A percentile compares a stretch with the other conserved stretches of the same genome.
These are phyloP conservation scores for Pao palembangensis DNA, from an alignment of 2,113 vertebrate genomes.

Conservation along the genomic window DNA sequence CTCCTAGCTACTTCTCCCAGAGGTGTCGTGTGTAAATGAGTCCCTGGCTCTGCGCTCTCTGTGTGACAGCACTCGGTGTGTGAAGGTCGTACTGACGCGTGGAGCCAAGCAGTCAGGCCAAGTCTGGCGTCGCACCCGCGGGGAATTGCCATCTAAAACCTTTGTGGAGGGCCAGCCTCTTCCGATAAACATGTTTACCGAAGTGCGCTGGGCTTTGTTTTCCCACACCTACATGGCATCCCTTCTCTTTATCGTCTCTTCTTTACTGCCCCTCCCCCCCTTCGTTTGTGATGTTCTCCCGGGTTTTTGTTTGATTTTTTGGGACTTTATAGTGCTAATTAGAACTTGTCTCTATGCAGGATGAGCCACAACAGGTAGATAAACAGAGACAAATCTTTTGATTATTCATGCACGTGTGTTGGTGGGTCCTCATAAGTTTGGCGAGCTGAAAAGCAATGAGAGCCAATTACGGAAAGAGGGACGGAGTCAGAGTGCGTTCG, in stretches of 20 bases:
- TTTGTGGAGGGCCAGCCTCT: constrained; percentile 13
- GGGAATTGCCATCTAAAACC: constrained; percentile 11
- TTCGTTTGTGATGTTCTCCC: constrained; percentile 14
- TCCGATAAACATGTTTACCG: constrained; percentile 54
- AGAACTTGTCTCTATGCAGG: constrained; percentile 13
- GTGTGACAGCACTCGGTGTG: constrained; percentile 9
- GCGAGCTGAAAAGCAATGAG: neutral
- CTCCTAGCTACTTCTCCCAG: constrained; percentile 9
- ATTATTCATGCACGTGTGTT: constrained; percentile 3
- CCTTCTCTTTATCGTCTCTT: constrained; percentile 30
- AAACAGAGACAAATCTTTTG: constrained; percentile 32
- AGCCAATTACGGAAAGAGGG: constrained; percentile 10
- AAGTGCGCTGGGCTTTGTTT: constrained; percentile 42
- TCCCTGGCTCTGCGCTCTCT: constrained; percentile 16
- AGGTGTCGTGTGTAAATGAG: constrained; percentile 46
- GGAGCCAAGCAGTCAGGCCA: constrained; percentile 16
- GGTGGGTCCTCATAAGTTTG: constrained; percentile 7
- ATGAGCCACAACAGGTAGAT: constrained; percentile 28
- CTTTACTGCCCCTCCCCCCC: constrained; percentile 19
- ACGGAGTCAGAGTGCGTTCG: constrained; percentile 4
- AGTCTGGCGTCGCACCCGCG: constrained; percentile 14
- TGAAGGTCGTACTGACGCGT: constrained; percentile 12
- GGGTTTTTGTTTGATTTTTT: constrained; percentile 20
- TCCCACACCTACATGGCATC: constrained; percentile 11
- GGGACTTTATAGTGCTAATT: constrained; percentile 57